Evolutionary conservation across 1,140 invertebrate species (phyloP).

Genomic region (Mercenaria mercenaria): DNA sequence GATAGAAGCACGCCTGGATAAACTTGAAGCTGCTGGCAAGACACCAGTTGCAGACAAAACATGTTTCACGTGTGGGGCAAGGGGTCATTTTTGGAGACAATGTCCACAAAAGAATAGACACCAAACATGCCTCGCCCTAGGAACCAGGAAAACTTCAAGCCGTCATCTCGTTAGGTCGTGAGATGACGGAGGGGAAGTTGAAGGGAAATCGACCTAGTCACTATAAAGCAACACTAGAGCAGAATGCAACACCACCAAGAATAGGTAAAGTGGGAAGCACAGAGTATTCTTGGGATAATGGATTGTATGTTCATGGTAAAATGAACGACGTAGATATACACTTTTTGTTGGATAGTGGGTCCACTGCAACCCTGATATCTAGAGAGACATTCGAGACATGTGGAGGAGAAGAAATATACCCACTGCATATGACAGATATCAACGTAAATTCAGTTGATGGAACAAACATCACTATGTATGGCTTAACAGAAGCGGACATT

Average conservation of each 20-base stretch:
- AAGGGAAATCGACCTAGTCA: not conserved
- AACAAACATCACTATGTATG: slow-evolving; percentile 13
- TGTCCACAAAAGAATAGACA: not conserved
- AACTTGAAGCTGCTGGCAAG: not conserved
- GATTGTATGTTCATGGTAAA: not conserved
- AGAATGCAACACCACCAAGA: not conserved
- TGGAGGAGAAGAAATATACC: not conserved
- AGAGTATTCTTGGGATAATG: not conserved
- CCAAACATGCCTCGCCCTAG: not conserved
- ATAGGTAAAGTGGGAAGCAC: not conserved
- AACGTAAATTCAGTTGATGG: no score
- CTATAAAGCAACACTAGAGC: not conserved
- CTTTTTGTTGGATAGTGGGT: not conserved
- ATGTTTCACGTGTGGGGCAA: slow-evolving; percentile 9
- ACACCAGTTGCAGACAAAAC: not conserved
- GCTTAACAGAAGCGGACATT: not conserved
- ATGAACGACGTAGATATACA: not conserved
- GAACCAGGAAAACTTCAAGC: slow-evolving; percentile 3
- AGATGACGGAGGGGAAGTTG: not conserved
- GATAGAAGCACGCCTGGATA: slow-evolving; percentile 17
- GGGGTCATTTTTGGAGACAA: not conserved
- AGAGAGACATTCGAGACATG: not conserved
- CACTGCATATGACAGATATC: no score
- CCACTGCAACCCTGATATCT: slow-evolving; percentile 1
- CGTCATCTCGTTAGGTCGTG: slow-evolving; percentile 5